Conservation (phyloP, 2,888 invertebrate species). For the Caprella mutica region DNA sequence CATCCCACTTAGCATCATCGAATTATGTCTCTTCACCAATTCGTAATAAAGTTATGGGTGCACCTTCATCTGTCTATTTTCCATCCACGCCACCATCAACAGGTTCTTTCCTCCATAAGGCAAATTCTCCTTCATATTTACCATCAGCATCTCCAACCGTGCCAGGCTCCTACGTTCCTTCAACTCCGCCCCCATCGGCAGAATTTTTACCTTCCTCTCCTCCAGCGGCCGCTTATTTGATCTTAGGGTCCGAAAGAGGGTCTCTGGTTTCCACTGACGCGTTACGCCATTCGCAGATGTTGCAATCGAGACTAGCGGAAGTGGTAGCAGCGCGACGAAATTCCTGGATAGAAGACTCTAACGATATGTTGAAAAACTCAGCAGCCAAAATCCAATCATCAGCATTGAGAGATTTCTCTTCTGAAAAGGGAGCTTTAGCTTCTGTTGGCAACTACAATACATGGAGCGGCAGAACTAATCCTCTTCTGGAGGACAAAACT, state of each 20-base stretch:
- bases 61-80: conserved; percentile 40
- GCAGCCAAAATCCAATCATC: not conserved
- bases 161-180: conserved; percentile 3
- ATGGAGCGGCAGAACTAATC: not conserved
- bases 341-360: conserved; percentile 11
- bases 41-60: not conserved
- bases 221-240: conserved; percentile 28
- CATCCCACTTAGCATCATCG: not conserved
- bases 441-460: not conserved
- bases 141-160: conserved; percentile 35
- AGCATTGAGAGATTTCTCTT: not conserved
- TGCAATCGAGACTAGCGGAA: conserved; percentile 8
- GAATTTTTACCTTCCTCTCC: conserved; percentile 28
- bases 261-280: conserved; percentile 8
- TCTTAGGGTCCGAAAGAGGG: conserved; percentile 25
- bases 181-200: conserved; percentile 9
- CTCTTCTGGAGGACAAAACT: not conserved
- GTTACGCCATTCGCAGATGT: conserved; percentile 7
- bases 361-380: not conserved
- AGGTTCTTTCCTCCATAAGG: conserved; percentile 43
- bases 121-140: conserved; percentile 11
- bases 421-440: not conserved
- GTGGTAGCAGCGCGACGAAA: conserved; percentile 8
- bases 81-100: conserved; percentile 57
- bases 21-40: conserved; percentile 1